Evolutionary conservation across 2,113 vertebrate genomes (phyloP).

Genomic region (Ameiurus melas): DNA sequence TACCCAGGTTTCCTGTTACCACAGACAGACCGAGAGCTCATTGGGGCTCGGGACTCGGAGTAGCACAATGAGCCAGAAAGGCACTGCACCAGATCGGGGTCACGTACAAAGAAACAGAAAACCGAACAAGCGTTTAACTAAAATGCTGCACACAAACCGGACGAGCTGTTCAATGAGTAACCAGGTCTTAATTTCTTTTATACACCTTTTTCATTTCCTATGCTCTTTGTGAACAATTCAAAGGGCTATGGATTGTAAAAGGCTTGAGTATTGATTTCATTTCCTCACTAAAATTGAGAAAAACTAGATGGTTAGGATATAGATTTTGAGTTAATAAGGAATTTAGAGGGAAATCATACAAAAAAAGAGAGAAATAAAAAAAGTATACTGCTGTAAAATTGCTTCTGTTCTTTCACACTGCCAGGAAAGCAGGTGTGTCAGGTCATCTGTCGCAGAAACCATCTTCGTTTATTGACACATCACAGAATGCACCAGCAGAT

Average conservation of each 20-base stretch:
- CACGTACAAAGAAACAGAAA: constrained; percentile 12
- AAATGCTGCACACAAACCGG: neutral
- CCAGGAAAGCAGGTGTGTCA: constrained; percentile 23
- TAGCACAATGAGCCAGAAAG: constrained; percentile 8
- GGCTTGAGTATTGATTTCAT: constrained; percentile 25
- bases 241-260: constrained; percentile 33
- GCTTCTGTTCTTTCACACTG: constrained; percentile 18
- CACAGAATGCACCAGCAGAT: constrained; percentile 49
- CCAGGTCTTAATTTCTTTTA: constrained; percentile 43
- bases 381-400: neutral
- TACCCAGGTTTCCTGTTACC: constrained; percentile 51
- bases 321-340: constrained; percentile 29
- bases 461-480: constrained; percentile 41
- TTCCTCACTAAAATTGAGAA: neutral
- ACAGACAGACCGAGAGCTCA: constrained; percentile 32
- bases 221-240: constrained; percentile 37
- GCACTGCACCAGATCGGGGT: constrained; percentile 36
- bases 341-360: constrained; percentile 10
- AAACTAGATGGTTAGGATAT: neutral
- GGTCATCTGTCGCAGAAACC: constrained; percentile 32
- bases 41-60: constrained; percentile 20
- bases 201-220: constrained; percentile 45
- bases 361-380: neutral
- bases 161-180: constrained; percentile 20
- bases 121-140: constrained; percentile 1